Conservation (phyloP, 2,797 vertebrate genomes). For the Morus bassanus region DNA sequence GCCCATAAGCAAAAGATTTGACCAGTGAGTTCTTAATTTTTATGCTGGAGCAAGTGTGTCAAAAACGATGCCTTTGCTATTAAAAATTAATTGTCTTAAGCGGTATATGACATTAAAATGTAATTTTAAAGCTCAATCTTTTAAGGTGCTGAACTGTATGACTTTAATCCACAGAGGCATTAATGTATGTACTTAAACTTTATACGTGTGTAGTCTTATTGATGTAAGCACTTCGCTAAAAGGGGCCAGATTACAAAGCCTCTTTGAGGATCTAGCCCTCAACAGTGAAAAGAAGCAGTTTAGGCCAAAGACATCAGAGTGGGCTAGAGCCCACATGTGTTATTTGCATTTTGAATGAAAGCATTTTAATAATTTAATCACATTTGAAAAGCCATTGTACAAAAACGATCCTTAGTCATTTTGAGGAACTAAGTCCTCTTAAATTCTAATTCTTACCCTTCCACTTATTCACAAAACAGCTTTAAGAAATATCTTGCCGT, state of each 20-base stretch:
- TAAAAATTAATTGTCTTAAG: slow-evolving; percentile 31
- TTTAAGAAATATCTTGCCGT: slow-evolving; percentile 15
- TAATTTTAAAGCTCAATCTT: neutral
- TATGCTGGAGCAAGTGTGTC: neutral
- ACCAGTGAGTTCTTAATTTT: neutral
- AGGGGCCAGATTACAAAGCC: slow-evolving; percentile 36
- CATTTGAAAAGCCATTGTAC: slow-evolving; percentile 35
- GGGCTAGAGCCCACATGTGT: neutral
- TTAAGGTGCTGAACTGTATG: neutral
- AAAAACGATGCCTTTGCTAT: neutral
- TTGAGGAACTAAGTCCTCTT: slow-evolving; percentile 42
- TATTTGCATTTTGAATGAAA: slow-evolving; percentile 50
- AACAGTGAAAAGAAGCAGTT: neutral
- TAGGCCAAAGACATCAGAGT: slow-evolving; percentile 11
- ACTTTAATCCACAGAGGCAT: neutral
- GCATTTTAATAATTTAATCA: slow-evolving; percentile 51
- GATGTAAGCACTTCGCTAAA: slow-evolving; percentile 21
- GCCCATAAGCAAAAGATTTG: neutral
- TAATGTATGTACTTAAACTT: neutral
- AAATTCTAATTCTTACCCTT: slow-evolving; percentile 55
- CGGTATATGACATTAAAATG: neutral
- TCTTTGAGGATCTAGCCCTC: slow-evolving; percentile 33
- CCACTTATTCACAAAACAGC: slow-evolving; percentile 32
- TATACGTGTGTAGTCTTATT: neutral
- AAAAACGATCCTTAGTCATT: neutral